phyloP scores from a whole-genome alignment of 1,140 invertebrate genomes.

The Drosophila virilis region DNA sequence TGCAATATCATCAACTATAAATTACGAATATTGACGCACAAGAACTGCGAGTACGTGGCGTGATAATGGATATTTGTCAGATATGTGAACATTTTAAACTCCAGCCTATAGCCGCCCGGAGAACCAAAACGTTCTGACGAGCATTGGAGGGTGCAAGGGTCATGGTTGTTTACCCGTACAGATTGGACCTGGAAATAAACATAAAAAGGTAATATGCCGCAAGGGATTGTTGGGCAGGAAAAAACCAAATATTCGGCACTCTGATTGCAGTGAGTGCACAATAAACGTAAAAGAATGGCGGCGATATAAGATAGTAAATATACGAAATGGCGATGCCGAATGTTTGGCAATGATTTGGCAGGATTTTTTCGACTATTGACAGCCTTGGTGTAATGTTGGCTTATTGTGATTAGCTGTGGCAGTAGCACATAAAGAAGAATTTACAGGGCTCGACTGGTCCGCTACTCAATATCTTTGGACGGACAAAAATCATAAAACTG shows the following conservation, averaged over 20 bases:
- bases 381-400: conserved; percentile 11
- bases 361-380: conserved; percentile 46
- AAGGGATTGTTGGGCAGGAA: conserved; percentile 47
- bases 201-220: conserved; percentile 80
- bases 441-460: conserved; percentile 10
- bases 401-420: conserved; percentile 36
- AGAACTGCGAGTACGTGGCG: conserved; percentile 72
- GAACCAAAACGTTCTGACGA: conserved; percentile 5
- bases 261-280: conserved; percentile 70
- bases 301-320: conserved; percentile 3
- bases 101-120: conserved; percentile 35
- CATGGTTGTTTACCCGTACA: conserved; percentile 45
- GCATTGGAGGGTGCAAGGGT: conserved; percentile 1
- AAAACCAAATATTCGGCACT: conserved; percentile 41
- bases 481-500: conserved; percentile 63
- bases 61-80: conserved; percentile 83
- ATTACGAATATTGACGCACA: conserved; percentile 79
- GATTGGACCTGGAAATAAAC: conserved; percentile 67
- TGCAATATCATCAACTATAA: conserved; percentile 83
- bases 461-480: conserved; percentile 16
- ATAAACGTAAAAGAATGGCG: conserved; percentile 36
- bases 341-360: conserved; percentile 75
- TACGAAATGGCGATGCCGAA: conserved; percentile 21
- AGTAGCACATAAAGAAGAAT: conserved; percentile 25
- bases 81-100: conserved; percentile 81